phyloP scores from a whole-genome alignment of 2,888 invertebrate species.

The Colletes collaris region DNA sequence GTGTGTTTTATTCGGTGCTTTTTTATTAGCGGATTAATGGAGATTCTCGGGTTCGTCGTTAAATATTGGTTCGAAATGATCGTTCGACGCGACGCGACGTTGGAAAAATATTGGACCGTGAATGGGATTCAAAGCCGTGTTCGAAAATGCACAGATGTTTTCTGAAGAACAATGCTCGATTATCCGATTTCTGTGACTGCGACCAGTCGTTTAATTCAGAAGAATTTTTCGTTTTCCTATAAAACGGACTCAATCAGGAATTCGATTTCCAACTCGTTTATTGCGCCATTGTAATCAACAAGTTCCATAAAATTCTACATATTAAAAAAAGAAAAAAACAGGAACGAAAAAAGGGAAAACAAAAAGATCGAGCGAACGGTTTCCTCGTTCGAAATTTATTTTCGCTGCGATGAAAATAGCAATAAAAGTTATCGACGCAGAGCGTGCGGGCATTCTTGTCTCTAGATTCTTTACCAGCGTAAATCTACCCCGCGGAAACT shows the following conservation, averaged over 20 bases:
- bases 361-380: neutral
- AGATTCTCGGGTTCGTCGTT: no score
- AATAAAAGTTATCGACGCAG: conserved; percentile 3
- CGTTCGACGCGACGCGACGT: no score
- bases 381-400: neutral
- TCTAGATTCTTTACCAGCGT: neutral
- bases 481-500: neutral
- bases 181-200: no score
- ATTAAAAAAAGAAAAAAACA: neutral
- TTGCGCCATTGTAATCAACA: conserved; percentile 3
- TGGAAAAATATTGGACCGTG: no score
- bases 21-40: no score
- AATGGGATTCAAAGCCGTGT: no score
- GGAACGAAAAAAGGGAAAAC: neutral
- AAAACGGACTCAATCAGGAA: conserved; percentile 3
- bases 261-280: conserved; percentile 7
- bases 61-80: no score
- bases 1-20: no score
- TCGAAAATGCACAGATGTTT: no score
- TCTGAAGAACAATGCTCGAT: no score
- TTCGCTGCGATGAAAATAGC: neutral
- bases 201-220: neutral
- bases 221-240: neutral
- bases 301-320: neutral
- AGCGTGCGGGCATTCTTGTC: neutral